Evolutionary conservation across 2,797 vertebrate species (phyloP).

Genomic region (Sebastes diploproa): DNA sequence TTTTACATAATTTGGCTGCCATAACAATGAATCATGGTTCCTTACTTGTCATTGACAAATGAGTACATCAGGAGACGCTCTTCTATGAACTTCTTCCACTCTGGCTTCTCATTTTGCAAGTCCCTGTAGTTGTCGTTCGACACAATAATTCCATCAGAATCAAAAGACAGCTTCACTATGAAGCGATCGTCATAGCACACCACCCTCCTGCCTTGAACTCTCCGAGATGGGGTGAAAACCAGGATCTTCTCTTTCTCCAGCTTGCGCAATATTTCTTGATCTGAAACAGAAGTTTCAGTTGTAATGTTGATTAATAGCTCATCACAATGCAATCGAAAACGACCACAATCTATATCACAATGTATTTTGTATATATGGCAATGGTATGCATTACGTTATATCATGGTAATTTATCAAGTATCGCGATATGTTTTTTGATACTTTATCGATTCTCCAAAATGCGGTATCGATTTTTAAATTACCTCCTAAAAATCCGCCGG

Average conservation of each 20-base stretch:
- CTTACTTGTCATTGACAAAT: slow-evolving; percentile 99
- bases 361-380: background rate
- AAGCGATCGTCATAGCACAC: slow-evolving; percentile 99
- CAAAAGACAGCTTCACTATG: slow-evolving; percentile 97
- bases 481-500: no score
- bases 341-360: background rate
- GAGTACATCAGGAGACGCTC: slow-evolving; percentile 99
- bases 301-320: background rate
- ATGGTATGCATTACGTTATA: background rate
- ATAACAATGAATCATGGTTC: slow-evolving; percentile 45
- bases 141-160: slow-evolving; percentile 99
- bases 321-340: background rate
- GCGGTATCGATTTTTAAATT: no score
- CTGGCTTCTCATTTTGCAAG: slow-evolving; percentile 97
- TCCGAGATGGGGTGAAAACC: slow-evolving; percentile 96
- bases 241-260: slow-evolving; percentile 98
- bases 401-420: background rate
- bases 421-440: no score
- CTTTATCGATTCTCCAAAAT: no score
- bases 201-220: slow-evolving; percentile 96
- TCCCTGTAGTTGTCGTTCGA: slow-evolving; percentile 99
- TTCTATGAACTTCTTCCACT: slow-evolving; percentile 99
- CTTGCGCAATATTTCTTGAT: slow-evolving; percentile 97
- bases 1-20: slow-evolving; percentile 37
- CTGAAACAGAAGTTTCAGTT: slow-evolving; percentile 71